Evolutionary conservation across 2,113 vertebrate genomes (phyloP).

Genomic region (Sinosuthora webbiana): DNA sequence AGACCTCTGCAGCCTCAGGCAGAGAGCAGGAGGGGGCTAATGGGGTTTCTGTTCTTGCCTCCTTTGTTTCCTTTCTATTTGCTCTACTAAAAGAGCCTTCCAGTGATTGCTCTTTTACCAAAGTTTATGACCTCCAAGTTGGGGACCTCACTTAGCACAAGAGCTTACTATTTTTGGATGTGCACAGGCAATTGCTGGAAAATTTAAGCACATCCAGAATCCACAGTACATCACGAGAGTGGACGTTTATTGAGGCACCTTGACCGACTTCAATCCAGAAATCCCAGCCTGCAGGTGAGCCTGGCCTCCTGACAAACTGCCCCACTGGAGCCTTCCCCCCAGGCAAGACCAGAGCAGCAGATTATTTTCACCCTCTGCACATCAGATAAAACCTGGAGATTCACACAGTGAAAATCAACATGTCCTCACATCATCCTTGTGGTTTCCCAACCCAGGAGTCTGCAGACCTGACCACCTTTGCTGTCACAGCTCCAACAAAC

Average conservation of each 20-base stretch:
- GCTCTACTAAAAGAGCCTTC: background rate
- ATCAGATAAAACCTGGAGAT: background rate
- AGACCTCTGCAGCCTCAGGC: conserved; percentile 23
- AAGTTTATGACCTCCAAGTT: conserved; percentile 43
- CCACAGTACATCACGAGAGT: background rate
- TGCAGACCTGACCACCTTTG: background rate
- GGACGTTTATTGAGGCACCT: background rate
- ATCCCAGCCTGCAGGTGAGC: background rate
- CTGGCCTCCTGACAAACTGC: background rate
- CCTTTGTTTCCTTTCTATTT: conserved; percentile 31
- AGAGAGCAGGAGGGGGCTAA: conserved; percentile 18
- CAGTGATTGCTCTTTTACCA: background rate
- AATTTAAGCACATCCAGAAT: background rate
- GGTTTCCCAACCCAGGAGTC: background rate
- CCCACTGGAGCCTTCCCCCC: background rate
- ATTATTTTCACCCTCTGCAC: background rate
- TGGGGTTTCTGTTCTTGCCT: conserved; percentile 6
- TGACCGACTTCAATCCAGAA: background rate
- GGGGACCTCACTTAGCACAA: conserved; percentile 4
- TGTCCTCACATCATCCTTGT: background rate
- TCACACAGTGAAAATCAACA: background rate
- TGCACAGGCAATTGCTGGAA: background rate
- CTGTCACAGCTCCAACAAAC: background rate
- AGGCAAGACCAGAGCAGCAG: background rate
- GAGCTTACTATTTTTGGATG: background rate